Base-by-base conservation (phyloP, 2,888 invertebrate species). In the Melanophora roralis region DNA sequence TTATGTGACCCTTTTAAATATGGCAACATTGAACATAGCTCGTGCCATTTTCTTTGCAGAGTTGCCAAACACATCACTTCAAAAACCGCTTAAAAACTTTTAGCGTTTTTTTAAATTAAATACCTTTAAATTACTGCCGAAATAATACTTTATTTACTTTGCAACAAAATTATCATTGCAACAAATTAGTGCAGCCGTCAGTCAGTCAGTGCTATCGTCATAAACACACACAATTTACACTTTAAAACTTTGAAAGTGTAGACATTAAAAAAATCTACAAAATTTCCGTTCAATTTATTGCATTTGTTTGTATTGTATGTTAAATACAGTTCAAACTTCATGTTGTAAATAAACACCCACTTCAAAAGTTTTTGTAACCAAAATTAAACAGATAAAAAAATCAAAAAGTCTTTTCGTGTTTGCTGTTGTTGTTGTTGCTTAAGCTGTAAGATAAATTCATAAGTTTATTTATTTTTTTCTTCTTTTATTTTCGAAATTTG, bases 271-370 rank as follows among this genome's bases (percentile, higher is more conserved):
- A 49, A 55, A 77, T 57, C 49, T 3, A 40, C 27, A 6, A 72
- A 59, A 71, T 65, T 59, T 57, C 45, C 27, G 38, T 55, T 62
- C 21, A 53, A 60, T 69, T 62, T 67, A 51, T 59, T 67, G 57
- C 27, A 36, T 67, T 74, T 57, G 32, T 43, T 74, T 9, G 64
- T 60, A 23, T 65, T 65, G 51, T 57, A 55, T 5, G 1, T 49
- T 38, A 16, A 38, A 69, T 59, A 38, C 59, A 16, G 21, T n/a
- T 38, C 27, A 27, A 65, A 60, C 40, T 64, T 12, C 32, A 81
- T 73, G 69, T 81, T 81, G 69, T 73, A 81, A 81, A 77, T 73
- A 77, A 74, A 69, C 77, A 77, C 81, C 77, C 73, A 77, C 77
- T 77, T 69, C n/a, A 64, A 74, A 69, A 55, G 45, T 36, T 67